Evolutionary conservation across 1,140 invertebrate species (phyloP).

Genomic region (Meloidogyne floridensis): DNA sequence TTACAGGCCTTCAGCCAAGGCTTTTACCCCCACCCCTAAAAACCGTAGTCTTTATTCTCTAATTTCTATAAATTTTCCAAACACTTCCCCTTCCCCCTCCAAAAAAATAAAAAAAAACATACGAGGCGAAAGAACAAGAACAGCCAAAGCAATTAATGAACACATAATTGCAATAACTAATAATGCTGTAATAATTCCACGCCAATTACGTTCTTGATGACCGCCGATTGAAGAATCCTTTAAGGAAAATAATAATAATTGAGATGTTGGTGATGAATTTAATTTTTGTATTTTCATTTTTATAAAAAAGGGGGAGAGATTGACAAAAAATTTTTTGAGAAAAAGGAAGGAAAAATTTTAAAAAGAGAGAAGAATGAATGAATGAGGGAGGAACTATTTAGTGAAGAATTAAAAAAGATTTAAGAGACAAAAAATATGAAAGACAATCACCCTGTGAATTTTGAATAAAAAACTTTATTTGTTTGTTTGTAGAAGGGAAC

Average conservation of each 20-base stretch:
- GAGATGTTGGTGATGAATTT: neutral
- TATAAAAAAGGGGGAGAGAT: neutral
- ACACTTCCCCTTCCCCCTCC: neutral
- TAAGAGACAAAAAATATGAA: neutral
- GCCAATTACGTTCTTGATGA: constrained; percentile 56
- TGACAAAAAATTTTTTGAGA: neutral
- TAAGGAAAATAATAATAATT: constrained; percentile 32
- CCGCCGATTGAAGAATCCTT: constrained; percentile 47
- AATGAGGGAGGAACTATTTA: no score
- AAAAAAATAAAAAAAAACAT: constrained; percentile 24
- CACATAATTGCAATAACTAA: constrained; percentile 50
- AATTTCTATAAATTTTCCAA: neutral
- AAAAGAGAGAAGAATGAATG: no score
- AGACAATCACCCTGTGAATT: neutral
- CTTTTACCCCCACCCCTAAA: neutral
- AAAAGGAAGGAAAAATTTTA: neutral
- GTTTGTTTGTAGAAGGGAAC: neutral
- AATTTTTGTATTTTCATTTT: neutral
- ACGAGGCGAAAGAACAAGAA: constrained; percentile 51
- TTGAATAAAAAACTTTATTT: neutral
- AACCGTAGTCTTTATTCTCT: constrained; percentile 2
- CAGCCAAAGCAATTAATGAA: constrained; percentile 44
- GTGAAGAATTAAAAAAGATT: neutral
- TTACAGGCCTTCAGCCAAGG: no score
- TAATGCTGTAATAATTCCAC: constrained; percentile 49